Evolutionary conservation across 2,113 vertebrate genomes (phyloP).

Genomic region (Sylvietta virens): DNA sequence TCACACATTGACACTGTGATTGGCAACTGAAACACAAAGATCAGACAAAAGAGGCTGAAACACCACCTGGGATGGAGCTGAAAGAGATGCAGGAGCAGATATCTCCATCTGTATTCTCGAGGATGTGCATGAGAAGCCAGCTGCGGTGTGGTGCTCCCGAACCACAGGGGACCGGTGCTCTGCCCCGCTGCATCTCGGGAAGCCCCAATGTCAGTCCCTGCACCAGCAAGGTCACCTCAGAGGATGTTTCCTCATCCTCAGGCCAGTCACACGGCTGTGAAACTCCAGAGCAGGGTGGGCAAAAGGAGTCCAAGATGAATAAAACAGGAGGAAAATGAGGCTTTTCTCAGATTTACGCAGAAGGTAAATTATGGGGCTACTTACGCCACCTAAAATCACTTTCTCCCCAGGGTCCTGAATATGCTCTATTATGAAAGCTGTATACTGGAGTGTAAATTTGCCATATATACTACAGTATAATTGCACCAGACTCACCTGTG

Average conservation of each 20-base stretch:
- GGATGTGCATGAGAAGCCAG: not conserved
- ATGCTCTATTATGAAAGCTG: conserved; percentile 13
- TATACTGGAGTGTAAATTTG: conserved; percentile 20
- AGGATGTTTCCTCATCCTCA: not conserved
- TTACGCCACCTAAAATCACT: conserved; percentile 14
- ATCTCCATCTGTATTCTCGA: not conserved
- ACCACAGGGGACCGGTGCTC: not conserved
- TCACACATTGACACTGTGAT: not conserved
- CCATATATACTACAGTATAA: not conserved
- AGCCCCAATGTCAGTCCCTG: not conserved
- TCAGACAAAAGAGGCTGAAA: conserved; percentile 30
- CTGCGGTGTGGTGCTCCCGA: not conserved
- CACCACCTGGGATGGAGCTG: conserved; percentile 45
- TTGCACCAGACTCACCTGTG: conserved; percentile 4
- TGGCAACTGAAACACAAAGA: conserved; percentile 20
- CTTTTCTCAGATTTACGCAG: not conserved
- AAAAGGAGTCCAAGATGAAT: not conserved
- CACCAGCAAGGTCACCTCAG: conserved; percentile 30
- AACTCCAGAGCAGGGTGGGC: not conserved
- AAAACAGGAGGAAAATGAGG: conserved; percentile 2
- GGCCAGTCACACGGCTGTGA: not conserved
- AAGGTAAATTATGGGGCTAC: conserved; percentile 29
- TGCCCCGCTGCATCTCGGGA: not conserved
- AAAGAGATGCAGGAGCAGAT: conserved; percentile 17
- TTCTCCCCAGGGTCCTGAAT: conserved; percentile 12